phyloP scores from a whole-genome alignment of 1,140 invertebrate species.

The Plodia interpunctella region DNA sequence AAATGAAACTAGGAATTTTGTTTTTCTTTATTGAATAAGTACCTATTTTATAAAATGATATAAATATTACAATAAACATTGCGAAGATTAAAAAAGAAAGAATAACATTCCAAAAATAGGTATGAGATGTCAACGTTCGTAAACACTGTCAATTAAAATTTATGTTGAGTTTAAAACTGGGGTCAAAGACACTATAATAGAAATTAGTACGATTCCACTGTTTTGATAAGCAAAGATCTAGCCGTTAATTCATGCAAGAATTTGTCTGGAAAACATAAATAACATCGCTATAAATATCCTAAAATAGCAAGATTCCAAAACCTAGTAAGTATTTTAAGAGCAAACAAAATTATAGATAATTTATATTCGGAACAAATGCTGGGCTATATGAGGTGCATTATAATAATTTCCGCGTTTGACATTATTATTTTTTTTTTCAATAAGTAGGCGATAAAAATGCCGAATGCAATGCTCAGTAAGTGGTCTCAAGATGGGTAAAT shows the following conservation, averaged over 20 bases:
- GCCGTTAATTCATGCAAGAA: not conserved
- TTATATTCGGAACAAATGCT: not conserved
- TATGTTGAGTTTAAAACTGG: too few relatives aligned
- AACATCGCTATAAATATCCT: not conserved
- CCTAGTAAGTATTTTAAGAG: not conserved
- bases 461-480: not conserved
- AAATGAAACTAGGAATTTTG: too few relatives aligned
- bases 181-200: not conserved
- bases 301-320: not conserved
- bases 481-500: not conserved
- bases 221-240: not conserved
- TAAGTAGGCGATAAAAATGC: not conserved
- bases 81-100: too few relatives aligned
- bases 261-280: not conserved
- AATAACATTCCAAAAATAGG: too few relatives aligned
- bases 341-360: not conserved
- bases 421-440: not conserved
- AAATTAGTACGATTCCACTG: not conserved
- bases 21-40: too few relatives aligned
- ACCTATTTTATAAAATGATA: too few relatives aligned
- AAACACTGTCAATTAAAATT: too few relatives aligned
- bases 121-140: too few relatives aligned
- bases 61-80: too few relatives aligned
- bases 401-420: conserved; percentile 1
- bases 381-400: not conserved